Base-by-base conservation (phyloP, 2,888 invertebrate species). In the Laothoe populi region DNA sequence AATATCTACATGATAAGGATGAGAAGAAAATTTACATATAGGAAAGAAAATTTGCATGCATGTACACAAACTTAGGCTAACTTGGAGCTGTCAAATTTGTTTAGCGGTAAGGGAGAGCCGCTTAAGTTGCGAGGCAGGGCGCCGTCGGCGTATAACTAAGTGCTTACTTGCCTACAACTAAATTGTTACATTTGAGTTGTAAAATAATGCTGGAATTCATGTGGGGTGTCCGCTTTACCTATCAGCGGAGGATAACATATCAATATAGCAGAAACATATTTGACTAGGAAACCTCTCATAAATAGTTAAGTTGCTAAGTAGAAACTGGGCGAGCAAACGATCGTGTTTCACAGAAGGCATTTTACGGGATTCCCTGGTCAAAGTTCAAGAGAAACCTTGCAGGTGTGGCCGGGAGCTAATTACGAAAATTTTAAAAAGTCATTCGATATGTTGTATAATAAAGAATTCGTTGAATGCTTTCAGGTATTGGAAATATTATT, bases 51-150 rank as follows among this genome's bases (percentile, higher is more conserved):
- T 64, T 81, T 81, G 84, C 77, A 75, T 75, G 78, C 78, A 77
- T 83, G 82, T 85, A 82, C 84, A 82, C 83, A 84, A 90, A 90
- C 88, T 91, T 89, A 78, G 82, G 78, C 85, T 87, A 91, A 92
- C 84, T 91, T 89, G 78, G 81, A 88, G 90, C 92, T 91, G 92
- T 92, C 92, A 92, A 91, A 92, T 92, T 92, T 92, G 92, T 91
- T 91, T 89, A 92, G 92, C 85, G 90, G 91, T 86, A 80, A 84
- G 83, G 86, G 87, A 85, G 88, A 87, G 86, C 82, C 81, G 87
- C 83, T 84, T 83, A 90, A 87, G 89, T 89, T 86, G 82, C 77
- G 77, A 84, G 78, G 79, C 76, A 78, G 82, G 81, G 80, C 80
- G 90, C 89, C 87, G 82, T 78, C 73, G 87, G 91, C 90, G 83